Percentiles rank a stretch among this genome's conserved stretches.
Conservation (phyloP, 2,888 invertebrate genomes). For the Epistrophe eligans region DNA sequence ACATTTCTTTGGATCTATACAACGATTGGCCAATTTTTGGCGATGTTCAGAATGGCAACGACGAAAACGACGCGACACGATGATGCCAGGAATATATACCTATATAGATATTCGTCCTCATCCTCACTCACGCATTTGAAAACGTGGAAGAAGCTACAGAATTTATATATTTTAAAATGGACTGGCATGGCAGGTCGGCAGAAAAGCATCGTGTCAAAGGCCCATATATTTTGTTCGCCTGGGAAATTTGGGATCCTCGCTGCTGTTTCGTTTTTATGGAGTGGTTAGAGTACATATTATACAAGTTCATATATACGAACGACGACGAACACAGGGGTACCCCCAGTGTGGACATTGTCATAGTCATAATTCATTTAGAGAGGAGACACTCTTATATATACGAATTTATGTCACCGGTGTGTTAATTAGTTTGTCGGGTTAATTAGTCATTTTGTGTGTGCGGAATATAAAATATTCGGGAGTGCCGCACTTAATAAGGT, state of each 20-base stretch:
- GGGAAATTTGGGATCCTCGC: slow-evolving; percentile 48
- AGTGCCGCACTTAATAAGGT: slow-evolving; percentile 41
- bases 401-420: slow-evolving; percentile 71
- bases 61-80: slow-evolving; percentile 8
- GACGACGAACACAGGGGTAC: slow-evolving; percentile 3
- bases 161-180: slow-evolving; percentile 33
- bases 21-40: slow-evolving; percentile 69
- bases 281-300: background rate
- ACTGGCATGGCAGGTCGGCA: slow-evolving; percentile 15
- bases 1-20: slow-evolving; percentile 76
- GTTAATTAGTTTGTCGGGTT: slow-evolving; percentile 71
- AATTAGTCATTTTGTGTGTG: slow-evolving; percentile 72
- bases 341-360: slow-evolving; percentile 50
- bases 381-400: slow-evolving; percentile 41
- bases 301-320: background rate
- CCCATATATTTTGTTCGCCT: slow-evolving; percentile 63
- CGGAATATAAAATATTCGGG: slow-evolving; percentile 60
- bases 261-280: slow-evolving; percentile 24
- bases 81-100: background rate
- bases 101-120: slow-evolving; percentile 25
- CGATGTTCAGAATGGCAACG: slow-evolving; percentile 48
- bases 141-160: slow-evolving; percentile 3
- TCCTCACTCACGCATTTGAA: slow-evolving; percentile 9
- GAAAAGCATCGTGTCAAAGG: slow-evolving; percentile 59
- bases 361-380: slow-evolving; percentile 67